Evolutionary conservation across 2,888 invertebrate species (phyloP).

Genomic region (Pristionchus arcanus): DNA sequence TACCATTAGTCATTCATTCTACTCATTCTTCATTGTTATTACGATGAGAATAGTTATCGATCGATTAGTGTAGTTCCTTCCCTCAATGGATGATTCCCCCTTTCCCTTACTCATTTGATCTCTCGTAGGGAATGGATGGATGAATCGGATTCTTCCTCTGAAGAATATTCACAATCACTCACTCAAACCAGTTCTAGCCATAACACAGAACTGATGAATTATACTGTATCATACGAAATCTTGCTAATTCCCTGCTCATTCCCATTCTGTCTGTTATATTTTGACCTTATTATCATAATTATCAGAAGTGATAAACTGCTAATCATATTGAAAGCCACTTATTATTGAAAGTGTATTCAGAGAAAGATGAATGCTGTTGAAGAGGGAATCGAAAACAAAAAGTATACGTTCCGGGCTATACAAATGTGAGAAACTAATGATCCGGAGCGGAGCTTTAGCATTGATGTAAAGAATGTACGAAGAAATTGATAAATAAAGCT

Average conservation of each 20-base stretch:
- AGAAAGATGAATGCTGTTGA: no score
- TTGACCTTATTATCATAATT: neutral
- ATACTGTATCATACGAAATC: constrained; percentile 4
- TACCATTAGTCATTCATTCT: neutral
- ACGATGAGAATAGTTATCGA: neutral
- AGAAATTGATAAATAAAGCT: no score
- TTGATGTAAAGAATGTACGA: no score
- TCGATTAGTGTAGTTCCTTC: neutral
- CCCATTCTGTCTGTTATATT: neutral
- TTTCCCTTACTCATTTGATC: neutral
- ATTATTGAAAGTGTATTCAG: no score
- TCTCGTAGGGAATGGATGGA: neutral
- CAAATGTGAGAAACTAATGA: no score
- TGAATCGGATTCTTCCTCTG: constrained; percentile 2
- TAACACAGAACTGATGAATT: constrained; percentile 5
- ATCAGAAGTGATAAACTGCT: no score
- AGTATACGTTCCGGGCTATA: no score
- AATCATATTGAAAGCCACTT: no score
- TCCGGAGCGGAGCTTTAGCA: no score
- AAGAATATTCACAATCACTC: constrained; percentile 19
- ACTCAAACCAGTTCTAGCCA: constrained; percentile 11
- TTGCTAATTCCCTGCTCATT: neutral
- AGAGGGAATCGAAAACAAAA: no score
- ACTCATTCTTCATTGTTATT: neutral
- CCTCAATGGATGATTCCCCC: neutral